phyloP scores from a whole-genome alignment of 2,113 vertebrate genomes.

The Onychostruthus taczanowskii region DNA sequence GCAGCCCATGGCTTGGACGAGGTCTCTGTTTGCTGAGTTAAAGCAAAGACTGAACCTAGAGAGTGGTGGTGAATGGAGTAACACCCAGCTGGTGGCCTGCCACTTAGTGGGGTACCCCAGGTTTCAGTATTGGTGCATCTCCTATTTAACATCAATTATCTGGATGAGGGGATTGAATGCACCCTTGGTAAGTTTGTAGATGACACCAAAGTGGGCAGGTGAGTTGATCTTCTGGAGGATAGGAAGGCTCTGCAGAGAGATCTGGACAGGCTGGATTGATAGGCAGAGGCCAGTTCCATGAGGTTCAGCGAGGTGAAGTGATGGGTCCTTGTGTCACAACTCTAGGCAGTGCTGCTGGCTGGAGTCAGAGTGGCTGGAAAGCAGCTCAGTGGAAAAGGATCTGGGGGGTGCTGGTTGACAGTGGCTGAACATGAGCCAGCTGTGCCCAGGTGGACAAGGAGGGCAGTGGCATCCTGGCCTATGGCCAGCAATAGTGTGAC shows the following conservation, averaged over 20 bases:
- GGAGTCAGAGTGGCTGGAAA: background rate
- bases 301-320: background rate
- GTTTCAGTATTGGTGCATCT: background rate
- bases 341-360: no score
- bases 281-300: background rate
- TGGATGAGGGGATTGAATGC: background rate
- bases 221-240: background rate
- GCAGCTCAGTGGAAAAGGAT: background rate
- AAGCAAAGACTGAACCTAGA: background rate
- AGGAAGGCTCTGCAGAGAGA: background rate
- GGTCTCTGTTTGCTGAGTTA: background rate
- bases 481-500: background rate
- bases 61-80: background rate
- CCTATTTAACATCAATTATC: background rate
- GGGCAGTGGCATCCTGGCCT: background rate
- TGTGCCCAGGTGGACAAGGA: background rate
- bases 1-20: background rate
- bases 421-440: background rate
- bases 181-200: background rate
- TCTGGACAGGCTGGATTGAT: background rate
- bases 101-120: background rate
- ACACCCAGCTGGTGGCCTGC: background rate
- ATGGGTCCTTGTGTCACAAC: background rate
- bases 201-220: background rate
- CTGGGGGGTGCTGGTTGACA: accelerated